Evolutionary conservation across 2,113 vertebrate genomes (phyloP).

Genomic region (Mystacornis crossleyi): DNA sequence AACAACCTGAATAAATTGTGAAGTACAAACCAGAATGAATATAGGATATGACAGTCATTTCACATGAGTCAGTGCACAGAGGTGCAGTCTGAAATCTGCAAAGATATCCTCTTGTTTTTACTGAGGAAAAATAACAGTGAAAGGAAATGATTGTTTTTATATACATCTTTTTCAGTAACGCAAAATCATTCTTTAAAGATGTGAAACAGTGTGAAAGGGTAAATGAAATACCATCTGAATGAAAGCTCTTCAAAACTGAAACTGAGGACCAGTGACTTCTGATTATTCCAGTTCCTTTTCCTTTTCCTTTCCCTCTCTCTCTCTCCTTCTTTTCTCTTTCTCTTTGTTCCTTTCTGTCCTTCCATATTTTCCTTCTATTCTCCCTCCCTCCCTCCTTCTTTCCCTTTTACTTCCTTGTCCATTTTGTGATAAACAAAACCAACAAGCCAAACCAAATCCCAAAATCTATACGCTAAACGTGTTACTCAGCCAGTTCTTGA

Average conservation of each 20-base stretch:
- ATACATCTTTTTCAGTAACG: not conserved
- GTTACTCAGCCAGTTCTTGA: not conserved
- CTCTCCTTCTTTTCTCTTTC: too few species aligned
- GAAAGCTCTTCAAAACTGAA: not conserved
- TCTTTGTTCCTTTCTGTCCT: fast-evolving
- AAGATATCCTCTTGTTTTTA: not conserved
- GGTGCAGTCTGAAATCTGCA: not conserved
- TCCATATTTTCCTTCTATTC: not conserved
- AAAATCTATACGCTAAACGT: not conserved
- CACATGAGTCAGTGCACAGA: conserved; percentile 26
- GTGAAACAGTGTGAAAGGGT: not conserved
- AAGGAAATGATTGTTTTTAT: not conserved
- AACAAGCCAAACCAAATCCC: not conserved
- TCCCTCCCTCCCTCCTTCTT: not conserved
- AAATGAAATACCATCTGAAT: not conserved
- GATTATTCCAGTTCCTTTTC: not conserved
- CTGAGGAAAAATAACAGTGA: not conserved
- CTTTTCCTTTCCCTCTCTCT: too few species aligned
- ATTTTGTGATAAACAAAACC: not conserved
- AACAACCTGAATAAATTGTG: conserved; percentile 58
- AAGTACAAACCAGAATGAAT: conserved; percentile 19
- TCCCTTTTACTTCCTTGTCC: not conserved
- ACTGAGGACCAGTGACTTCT: not conserved
- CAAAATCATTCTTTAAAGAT: not conserved
- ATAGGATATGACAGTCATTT: conserved; percentile 34